These are phyloP conservation scores for Drosophila dives DNA, from an alignment of 2,888 invertebrate species.

Conservation along the genomic window DNA sequence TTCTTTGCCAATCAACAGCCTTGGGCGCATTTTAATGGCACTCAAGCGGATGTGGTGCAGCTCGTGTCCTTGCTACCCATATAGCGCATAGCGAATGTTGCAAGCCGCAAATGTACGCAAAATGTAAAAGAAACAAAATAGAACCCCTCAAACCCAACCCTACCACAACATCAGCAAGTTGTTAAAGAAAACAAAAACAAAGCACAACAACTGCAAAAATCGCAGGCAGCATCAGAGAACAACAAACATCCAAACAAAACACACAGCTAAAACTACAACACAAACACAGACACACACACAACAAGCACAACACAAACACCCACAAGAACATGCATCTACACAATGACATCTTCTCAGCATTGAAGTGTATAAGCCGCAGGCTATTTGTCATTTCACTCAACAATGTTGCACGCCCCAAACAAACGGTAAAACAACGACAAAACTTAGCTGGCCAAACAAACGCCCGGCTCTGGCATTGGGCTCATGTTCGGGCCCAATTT, in stretches of 20 bases:
- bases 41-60: slow-evolving; percentile 65
- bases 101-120: slow-evolving; percentile 41
- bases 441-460: slow-evolving; percentile 15
- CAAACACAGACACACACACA: neutral
- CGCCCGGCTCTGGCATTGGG: slow-evolving; percentile 4
- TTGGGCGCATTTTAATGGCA: slow-evolving; percentile 75
- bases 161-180: slow-evolving; percentile 63
- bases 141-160: slow-evolving; percentile 31
- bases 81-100: slow-evolving; percentile 15
- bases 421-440: slow-evolving; percentile 34
- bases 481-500: neutral
- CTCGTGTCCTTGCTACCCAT: slow-evolving; percentile 59
- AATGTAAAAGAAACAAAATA: slow-evolving; percentile 15
- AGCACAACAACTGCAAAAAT: slow-evolving; percentile 40
- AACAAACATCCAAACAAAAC: slow-evolving; percentile 16
- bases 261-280: slow-evolving; percentile 1
- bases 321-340: slow-evolving; percentile 68
- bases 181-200: slow-evolving; percentile 61
- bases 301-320: slow-evolving; percentile 25
- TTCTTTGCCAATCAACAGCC: slow-evolving; percentile 76
- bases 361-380: slow-evolving; percentile 68
- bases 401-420: slow-evolving; percentile 40
- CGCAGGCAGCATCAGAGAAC: slow-evolving; percentile 50
- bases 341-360: slow-evolving; percentile 76
- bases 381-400: slow-evolving; percentile 76